Conservation (phyloP, 2,888 invertebrate species). For the Drosophila mimetica region DNA sequence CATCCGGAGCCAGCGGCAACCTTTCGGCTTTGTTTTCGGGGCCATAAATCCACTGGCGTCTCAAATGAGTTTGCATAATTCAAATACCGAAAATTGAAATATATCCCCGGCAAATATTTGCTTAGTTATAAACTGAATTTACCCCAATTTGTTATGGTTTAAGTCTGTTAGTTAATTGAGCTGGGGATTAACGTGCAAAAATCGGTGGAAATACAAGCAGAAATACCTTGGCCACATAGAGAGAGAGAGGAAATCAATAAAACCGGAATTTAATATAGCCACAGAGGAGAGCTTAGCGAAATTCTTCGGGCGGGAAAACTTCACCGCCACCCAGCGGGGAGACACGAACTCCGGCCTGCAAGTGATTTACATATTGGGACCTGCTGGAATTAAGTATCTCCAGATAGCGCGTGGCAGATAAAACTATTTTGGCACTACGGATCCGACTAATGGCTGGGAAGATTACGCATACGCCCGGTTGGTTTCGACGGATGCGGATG, state of each 20-base stretch:
- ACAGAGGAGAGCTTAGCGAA: conserved; percentile 44
- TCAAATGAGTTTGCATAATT: conserved; percentile 73
- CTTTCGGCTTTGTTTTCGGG: conserved; percentile 54
- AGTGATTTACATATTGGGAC: conserved; percentile 71
- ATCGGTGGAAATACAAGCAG: background rate
- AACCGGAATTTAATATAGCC: conserved; percentile 74
- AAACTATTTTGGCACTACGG: conserved; percentile 45
- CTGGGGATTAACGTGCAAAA: conserved; percentile 7
- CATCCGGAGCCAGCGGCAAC: conserved; percentile 54
- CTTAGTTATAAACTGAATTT: conserved; percentile 66
- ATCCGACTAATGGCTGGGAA: conserved; percentile 33
- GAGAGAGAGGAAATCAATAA: conserved; percentile 60
- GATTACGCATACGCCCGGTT: conserved; percentile 52
- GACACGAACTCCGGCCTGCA: conserved; percentile 41
- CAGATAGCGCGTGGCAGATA: conserved; percentile 42
- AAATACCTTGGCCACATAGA: conserved; percentile 6
- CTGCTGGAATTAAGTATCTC: conserved; percentile 30
- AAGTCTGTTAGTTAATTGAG: conserved; percentile 37
- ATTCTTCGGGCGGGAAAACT: conserved; percentile 63
- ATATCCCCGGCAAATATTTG: conserved; percentile 51
- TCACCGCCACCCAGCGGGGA: conserved; percentile 38
- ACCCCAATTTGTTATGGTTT: conserved; percentile 48
- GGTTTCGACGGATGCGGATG: background rate
- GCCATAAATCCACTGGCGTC: conserved; percentile 68
- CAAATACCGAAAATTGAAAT: conserved; percentile 62